Base-by-base conservation (phyloP, 2,113 vertebrate genomes). In the Accipiter virgatus region DNA sequence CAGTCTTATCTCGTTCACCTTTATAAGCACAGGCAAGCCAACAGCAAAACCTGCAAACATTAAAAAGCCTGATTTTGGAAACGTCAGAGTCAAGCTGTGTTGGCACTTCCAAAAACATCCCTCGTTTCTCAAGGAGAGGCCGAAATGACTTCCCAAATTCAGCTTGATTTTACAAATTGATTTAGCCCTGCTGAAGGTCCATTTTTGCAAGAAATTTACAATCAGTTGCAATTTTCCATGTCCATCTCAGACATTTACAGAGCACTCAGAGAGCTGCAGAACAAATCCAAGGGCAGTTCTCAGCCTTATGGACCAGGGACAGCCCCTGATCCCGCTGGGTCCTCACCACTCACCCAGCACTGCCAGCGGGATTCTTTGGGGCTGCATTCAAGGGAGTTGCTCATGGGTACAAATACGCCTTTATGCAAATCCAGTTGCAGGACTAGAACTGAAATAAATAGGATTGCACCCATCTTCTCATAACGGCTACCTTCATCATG, bases 161-260 rank as follows among this genome's bases (percentile, higher is more conserved):
- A 62, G 43, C 90, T 82, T 91, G 90, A 90, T 97, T 94, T 96
- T 86, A 71, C 81, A 94, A 65, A 92, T 77, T 61, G 78, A 9
- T 79, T 91, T 80, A 85, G 70, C 45, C 38, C 48, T 45, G 53
- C 40, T 65, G 58, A 85, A 94, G 53, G 84, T 80, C 81, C 91
- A 52, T 86, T 92, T 90, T 45, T 88, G 31, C 62, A 85, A 90
- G 90, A 91, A 90, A 95, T 93, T 94, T 90, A 61, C 95, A 91
- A 82, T 96, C 93, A 96, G 40, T 38, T 73, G 58, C 87, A 82
- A 77, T 95, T 94, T 94, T 83, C 86, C 59, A 96, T 80, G 66
- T 62, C 66, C 68, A 62, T 58, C 53, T 88, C 92, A 77, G 81
- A 22, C 32, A 42, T 50, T 82, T 77, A 75, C 43, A 65, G 81